Evolutionary conservation across 2,113 vertebrate genomes (phyloP), one percentile per base, ranked within the genome.

Genomic region (Clarias macrocephalus): DNA sequence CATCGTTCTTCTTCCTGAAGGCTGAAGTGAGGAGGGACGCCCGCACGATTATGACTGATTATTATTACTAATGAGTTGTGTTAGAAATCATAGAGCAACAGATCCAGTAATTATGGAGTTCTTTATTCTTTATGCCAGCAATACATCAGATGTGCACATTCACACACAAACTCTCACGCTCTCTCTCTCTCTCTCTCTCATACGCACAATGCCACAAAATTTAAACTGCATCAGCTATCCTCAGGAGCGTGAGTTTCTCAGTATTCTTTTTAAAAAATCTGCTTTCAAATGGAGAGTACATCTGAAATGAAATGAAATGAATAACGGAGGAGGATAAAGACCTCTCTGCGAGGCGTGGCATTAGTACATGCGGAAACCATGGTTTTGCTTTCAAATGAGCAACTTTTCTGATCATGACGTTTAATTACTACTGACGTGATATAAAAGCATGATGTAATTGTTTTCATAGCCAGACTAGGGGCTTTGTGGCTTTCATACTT

Each of bases 91-190:
- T 28, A 81, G 54, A 82, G 52, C 25, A 23, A 73, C 66, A 48
- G 15, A 82, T 82, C 56, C 79, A 60, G 85, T 86, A 56, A 70
- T 62, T 76, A 89, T 91, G 90, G 88, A 88, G 89, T 94, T 92
- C 91, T 95, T 94, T 92, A 93, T 76, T 93, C 82, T 84, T 92
- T 92, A 82, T 91, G 91, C 92, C 91, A 94, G 93, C 93, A 85
- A 72, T 80, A 73, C 30, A 52, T 63, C 80, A 87, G 70, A 83
- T 83, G 48, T 76, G 21, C 68, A 76, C n/a, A 76, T 56, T 60
- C 86, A 33, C 37, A 15, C 82, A 83, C 62, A 63, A 80, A 60
- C 8, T 54, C 59, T 66, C n/a, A 18, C 75, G 33, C 59, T 70
- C 18, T 5, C 52, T 1, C 68, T 6, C 16, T 10, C 33, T 5